Percentiles rank a stretch among this genome's conserved stretches.
These are phyloP conservation scores for Paramuricea clavata DNA, from an alignment of 92 coral and sea anemone species.

Conservation along the genomic window DNA sequence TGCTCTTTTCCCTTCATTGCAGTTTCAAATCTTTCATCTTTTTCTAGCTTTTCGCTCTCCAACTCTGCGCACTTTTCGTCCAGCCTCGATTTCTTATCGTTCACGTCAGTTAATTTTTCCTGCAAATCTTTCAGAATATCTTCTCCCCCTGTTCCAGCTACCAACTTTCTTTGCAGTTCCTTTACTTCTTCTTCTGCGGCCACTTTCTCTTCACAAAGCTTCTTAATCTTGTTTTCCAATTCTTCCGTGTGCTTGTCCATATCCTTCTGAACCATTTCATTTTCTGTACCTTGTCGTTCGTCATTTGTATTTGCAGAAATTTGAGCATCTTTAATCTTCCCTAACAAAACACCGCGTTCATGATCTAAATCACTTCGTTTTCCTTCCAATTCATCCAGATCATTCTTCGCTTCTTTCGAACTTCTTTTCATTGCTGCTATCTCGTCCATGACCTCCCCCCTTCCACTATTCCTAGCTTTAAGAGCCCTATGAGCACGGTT, in stretches of 20 bases:
- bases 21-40: constrained; percentile 81
- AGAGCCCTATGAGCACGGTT: constrained; percentile 27
- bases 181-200: constrained; percentile 34
- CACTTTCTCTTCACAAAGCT: background rate
- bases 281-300: background rate
- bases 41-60: constrained; percentile 74
- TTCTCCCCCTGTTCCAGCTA: background rate
- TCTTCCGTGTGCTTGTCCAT: background rate
- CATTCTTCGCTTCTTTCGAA: constrained; percentile 19
- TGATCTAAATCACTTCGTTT: constrained; percentile 10
- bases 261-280: background rate
- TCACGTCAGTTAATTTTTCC: constrained; percentile 74
- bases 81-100: constrained; percentile 68
- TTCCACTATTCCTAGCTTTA: background rate
- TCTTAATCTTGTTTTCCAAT: background rate
- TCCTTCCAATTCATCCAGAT: constrained; percentile 25
- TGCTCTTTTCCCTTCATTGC: constrained; percentile 71
- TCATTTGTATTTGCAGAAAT: background rate
- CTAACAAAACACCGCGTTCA: constrained; percentile 10
- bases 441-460: background rate
- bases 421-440: constrained; percentile 3
- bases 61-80: constrained; percentile 74
- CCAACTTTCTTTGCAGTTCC: background rate
- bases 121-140: background rate
- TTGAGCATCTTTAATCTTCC: background rate